Evolutionary conservation across 2,113 vertebrate species (phyloP).

Genomic region (Chaetodon trifascialis): DNA sequence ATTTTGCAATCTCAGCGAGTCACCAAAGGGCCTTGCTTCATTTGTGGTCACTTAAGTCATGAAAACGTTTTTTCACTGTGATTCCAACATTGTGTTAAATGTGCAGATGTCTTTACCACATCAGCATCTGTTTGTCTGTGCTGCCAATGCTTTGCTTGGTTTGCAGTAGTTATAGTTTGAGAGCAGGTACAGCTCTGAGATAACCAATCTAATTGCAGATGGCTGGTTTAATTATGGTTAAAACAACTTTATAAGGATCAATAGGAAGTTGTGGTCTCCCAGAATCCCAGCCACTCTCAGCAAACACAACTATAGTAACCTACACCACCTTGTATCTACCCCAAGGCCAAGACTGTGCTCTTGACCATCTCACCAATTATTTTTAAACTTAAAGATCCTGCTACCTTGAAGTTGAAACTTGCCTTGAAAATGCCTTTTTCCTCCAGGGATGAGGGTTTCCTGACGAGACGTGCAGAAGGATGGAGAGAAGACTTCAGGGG

Average conservation of each 20-base stretch:
- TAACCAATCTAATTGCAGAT: not conserved
- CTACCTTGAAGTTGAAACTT: not conserved
- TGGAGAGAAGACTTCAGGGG: not conserved
- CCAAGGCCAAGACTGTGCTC: too few relatives aligned
- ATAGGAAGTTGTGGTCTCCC: not conserved
- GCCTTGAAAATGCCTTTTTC: conserved; percentile 3
- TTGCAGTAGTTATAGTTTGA: not conserved
- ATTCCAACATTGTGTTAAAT: not conserved
- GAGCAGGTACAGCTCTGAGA: not conserved
- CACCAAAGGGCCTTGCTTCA: too few relatives aligned
- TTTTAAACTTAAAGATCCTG: not conserved
- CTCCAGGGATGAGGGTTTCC: not conserved
- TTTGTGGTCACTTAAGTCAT: not conserved
- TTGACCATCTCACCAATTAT: not conserved
- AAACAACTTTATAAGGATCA: not conserved
- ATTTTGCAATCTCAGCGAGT: not conserved
- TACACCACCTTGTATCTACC: not conserved
- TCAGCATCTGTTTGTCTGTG: not conserved
- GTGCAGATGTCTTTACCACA: not conserved
- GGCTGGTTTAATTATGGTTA: not conserved
- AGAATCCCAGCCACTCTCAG: not conserved
- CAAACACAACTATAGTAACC: not conserved
- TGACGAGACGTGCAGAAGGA: not conserved
- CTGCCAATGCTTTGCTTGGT: not conserved
- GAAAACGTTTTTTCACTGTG: not conserved